These are phyloP conservation scores for Oxycera nigricornis DNA, from an alignment of 2,888 invertebrate species.

Conservation along the genomic window DNA sequence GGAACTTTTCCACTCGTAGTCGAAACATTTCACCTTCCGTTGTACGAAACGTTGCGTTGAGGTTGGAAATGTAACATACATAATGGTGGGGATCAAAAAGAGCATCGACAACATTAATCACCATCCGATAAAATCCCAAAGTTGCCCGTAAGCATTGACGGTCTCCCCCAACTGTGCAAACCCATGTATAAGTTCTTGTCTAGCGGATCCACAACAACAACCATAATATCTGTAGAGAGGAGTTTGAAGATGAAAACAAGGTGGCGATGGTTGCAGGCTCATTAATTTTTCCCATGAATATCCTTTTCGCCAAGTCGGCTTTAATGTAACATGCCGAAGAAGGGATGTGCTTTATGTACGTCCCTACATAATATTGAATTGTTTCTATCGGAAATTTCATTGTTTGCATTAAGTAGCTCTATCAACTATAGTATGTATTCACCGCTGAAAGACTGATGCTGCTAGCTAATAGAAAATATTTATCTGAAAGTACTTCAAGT, in stretches of 20 bases:
- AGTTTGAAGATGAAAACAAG: neutral
- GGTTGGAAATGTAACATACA: constrained; percentile 7
- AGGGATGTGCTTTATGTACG: neutral
- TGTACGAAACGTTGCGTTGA: constrained; percentile 2
- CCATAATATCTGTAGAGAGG: neutral
- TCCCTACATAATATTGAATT: neutral
- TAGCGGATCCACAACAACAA: neutral
- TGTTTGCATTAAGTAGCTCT: neutral
- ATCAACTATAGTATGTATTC: too few species aligned
- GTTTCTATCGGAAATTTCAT: neutral
- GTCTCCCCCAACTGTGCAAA: neutral
- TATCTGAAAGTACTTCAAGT: too few species aligned
- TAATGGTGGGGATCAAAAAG: constrained; percentile 15
- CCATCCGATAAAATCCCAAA: constrained; percentile 31
- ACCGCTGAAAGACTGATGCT: too few species aligned
- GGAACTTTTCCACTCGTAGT: neutral
- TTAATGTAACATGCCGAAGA: neutral
- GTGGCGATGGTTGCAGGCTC: constrained; percentile 32
- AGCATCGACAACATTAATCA: constrained; percentile 40
- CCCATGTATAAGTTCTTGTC: neutral
- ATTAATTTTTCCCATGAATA: constrained; percentile 34
- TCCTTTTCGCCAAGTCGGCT: neutral
- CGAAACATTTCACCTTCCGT: neutral
- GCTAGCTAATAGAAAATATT: too few species aligned
- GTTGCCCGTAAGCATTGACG: constrained; percentile 13